These are phyloP conservation scores for Protonibea diacanthus DNA, from an alignment of 2,797 vertebrate species.

Conservation along the genomic window DNA sequence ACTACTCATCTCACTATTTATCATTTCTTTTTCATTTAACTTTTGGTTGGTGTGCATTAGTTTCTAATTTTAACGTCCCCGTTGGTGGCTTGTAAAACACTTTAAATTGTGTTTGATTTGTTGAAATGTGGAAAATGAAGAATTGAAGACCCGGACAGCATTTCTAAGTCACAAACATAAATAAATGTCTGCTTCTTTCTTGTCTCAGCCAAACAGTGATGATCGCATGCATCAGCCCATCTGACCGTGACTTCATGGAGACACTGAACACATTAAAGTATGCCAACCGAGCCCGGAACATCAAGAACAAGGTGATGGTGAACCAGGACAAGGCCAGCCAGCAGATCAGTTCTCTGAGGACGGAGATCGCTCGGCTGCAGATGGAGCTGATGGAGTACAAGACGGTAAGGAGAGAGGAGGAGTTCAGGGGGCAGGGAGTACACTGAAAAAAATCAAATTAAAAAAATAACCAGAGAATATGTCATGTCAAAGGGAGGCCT, in stretches of 20 bases:
- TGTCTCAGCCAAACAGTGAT: conserved; percentile 93
- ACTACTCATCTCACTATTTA: too few species aligned
- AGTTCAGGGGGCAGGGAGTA: neutral
- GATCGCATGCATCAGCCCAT: conserved; percentile 97
- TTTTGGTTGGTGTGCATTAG: too few species aligned
- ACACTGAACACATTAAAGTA: conserved; percentile 95
- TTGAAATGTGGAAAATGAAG: too few species aligned
- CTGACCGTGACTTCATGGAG: conserved; percentile 98
- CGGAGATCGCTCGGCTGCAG: conserved; percentile 94
- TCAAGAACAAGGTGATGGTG: conserved; percentile 96
- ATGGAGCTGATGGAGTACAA: conserved; percentile 97
- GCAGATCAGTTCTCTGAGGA: conserved; percentile 93
- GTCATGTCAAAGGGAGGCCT: neutral
- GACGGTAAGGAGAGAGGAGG: conserved; percentile 85
- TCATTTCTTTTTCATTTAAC: too few species aligned
- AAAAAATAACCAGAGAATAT: neutral
- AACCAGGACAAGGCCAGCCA: conserved; percentile 97
- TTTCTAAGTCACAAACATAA: neutral
- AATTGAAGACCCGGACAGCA: too few species aligned
- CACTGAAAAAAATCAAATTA: fast-evolving
- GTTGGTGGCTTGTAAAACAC: too few species aligned
- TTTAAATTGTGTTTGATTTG: too few species aligned
- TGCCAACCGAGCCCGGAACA: conserved; percentile 95
- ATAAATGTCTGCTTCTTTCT: neutral
- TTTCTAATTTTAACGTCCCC: too few species aligned